Conservation (phyloP, 2,797 vertebrate species). For the Lacerta agilis region DNA sequence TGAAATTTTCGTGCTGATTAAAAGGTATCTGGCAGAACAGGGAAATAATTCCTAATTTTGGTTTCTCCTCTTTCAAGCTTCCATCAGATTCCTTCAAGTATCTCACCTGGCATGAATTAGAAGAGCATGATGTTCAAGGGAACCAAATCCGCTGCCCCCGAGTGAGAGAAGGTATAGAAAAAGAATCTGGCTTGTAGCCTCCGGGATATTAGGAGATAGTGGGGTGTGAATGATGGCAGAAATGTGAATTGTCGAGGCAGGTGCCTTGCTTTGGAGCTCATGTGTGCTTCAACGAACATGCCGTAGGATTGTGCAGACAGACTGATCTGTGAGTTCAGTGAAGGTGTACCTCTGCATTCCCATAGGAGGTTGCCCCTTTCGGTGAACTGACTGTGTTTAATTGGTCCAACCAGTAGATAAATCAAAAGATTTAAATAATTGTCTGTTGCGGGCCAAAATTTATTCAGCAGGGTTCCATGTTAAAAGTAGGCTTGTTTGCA, state of each 20-base stretch:
- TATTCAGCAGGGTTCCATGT: background rate
- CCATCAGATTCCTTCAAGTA: constrained; percentile 89
- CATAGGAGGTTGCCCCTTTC: no score
- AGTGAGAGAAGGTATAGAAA: constrained; percentile 89
- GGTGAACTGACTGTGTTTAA: background rate
- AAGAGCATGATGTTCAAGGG: constrained; percentile 86
- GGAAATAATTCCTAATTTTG: constrained; percentile 36
- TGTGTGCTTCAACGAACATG: background rate
- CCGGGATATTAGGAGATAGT: background rate
- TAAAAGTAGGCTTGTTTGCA: background rate
- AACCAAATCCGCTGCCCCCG: constrained; percentile 90
- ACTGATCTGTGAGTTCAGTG: background rate
- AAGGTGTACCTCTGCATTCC: background rate
- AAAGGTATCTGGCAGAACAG: background rate
- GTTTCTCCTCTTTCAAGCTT: constrained; percentile 79
- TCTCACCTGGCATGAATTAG: constrained; percentile 85
- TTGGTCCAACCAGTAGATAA: background rate
- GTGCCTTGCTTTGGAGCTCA: background rate
- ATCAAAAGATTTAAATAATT: background rate
- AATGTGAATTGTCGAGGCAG: background rate
- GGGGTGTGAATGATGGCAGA: background rate
- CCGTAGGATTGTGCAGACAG: background rate
- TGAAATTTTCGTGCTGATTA: background rate
- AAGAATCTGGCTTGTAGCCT: background rate
- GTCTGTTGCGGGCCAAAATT: background rate